Evolutionary conservation across 2,113 vertebrate genomes (phyloP).

Genomic region (Hippocampus mohnikei): DNA sequence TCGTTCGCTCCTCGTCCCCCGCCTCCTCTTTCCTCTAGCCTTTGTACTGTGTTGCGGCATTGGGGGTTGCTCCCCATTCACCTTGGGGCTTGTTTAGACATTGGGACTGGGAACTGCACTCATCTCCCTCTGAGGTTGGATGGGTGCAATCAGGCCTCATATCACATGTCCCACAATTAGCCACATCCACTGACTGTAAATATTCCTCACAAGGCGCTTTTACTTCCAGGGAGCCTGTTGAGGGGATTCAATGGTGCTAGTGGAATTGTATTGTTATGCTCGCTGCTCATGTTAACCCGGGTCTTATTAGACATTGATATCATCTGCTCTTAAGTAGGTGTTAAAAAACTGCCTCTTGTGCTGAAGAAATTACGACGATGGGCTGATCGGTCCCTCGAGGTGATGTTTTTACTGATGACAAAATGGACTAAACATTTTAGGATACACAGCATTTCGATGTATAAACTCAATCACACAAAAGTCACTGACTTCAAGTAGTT

Average conservation of each 20-base stretch:
- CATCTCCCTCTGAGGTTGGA: too few relatives aligned
- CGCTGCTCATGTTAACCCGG: background rate
- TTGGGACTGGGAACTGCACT: background rate
- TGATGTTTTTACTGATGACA: background rate
- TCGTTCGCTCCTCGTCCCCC: background rate
- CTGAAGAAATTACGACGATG: background rate
- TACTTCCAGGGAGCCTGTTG: background rate
- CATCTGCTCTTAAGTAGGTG: background rate
- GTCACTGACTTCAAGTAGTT: background rate
- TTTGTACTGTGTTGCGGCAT: background rate
- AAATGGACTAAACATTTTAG: background rate
- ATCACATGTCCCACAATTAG: background rate
- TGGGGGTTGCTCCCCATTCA: background rate
- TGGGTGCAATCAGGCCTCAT: background rate
- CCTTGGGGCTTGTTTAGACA: background rate
- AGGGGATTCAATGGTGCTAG: background rate
- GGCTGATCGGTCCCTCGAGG: background rate
- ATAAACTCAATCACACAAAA: background rate
- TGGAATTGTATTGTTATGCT: background rate
- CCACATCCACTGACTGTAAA: background rate
- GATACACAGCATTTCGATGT: background rate
- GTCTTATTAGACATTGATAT: background rate
- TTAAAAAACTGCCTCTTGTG: background rate
- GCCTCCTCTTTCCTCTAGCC: too few relatives aligned
- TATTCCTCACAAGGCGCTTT: background rate